Evolutionary conservation across 2,797 vertebrate species (phyloP).

Genomic region (Netta rufina): DNA sequence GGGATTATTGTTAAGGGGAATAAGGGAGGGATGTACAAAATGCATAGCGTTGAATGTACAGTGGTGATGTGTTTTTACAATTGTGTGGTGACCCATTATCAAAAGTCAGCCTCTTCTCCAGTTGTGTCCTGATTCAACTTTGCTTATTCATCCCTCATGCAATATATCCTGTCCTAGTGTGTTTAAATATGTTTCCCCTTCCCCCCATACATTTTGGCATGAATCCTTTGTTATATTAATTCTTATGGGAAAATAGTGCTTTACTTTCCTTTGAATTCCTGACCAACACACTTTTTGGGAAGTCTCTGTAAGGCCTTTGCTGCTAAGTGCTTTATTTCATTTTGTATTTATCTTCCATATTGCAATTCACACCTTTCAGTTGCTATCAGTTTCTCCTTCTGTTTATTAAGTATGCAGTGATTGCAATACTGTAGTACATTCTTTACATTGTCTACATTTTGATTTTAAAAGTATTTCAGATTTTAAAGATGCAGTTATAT

Average conservation of each 20-base stretch:
- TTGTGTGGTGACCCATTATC: background rate
- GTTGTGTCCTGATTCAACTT: background rate
- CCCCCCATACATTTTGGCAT: background rate
- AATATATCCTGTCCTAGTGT: background rate
- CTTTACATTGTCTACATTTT: background rate
- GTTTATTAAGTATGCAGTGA: background rate
- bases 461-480: background rate
- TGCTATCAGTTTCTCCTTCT: background rate
- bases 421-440: background rate
- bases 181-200: background rate
- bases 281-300: background rate
- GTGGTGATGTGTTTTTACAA: background rate
- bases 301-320: background rate
- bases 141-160: background rate
- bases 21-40: background rate
- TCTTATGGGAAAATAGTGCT: background rate
- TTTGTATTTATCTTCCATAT: background rate
- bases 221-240: background rate
- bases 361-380: background rate
- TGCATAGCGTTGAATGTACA: background rate
- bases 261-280: background rate
- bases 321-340: background rate
- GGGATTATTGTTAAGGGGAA: background rate
- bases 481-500: background rate
- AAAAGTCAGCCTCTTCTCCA: background rate